Conservation (phyloP, 2,113 vertebrate genomes). For the Manacus vitellinus region DNA sequence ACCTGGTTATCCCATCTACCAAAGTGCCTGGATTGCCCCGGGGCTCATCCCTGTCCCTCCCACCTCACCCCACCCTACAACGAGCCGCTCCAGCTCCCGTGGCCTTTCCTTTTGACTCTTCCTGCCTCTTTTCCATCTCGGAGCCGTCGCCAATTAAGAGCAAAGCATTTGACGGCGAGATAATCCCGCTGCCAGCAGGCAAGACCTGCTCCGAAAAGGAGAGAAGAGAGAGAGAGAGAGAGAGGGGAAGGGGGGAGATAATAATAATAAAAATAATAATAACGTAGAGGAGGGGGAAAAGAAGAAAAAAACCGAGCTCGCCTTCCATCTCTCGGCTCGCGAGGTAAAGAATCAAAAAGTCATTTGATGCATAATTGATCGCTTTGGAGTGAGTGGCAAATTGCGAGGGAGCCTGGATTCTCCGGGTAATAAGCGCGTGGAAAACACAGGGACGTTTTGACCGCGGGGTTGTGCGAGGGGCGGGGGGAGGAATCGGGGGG, state of each 20-base stretch:
- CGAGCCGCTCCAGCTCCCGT: background rate
- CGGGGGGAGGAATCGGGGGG: background rate
- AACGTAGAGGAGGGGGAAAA: constrained; percentile 16
- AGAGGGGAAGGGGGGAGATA: background rate
- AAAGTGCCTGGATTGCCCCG: background rate
- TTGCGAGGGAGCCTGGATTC: constrained; percentile 67
- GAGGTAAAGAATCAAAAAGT: constrained; percentile 76
- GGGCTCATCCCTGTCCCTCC: background rate
- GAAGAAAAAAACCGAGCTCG: constrained; percentile 4
- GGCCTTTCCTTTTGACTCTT: constrained; percentile 22
- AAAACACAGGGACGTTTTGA: constrained; percentile 63
- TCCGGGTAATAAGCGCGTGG: constrained; percentile 57
- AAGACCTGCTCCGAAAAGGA: constrained; percentile 21
- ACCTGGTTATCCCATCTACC: background rate
- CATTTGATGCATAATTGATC: constrained; percentile 82
- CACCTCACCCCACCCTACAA: background rate
- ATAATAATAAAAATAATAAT: constrained; percentile 68
- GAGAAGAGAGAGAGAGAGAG: background rate
- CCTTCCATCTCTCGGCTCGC: constrained; percentile 45
- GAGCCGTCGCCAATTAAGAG: constrained; percentile 68
- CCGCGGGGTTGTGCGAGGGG: constrained; percentile 47
- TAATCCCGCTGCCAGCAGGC: constrained; percentile 60
- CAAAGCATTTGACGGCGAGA: constrained; percentile 57
- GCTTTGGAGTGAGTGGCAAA: constrained; percentile 68
- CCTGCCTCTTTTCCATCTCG: background rate